Conservation (phyloP, 2,888 invertebrate species). For the Chrysodeixis includens region DNA sequence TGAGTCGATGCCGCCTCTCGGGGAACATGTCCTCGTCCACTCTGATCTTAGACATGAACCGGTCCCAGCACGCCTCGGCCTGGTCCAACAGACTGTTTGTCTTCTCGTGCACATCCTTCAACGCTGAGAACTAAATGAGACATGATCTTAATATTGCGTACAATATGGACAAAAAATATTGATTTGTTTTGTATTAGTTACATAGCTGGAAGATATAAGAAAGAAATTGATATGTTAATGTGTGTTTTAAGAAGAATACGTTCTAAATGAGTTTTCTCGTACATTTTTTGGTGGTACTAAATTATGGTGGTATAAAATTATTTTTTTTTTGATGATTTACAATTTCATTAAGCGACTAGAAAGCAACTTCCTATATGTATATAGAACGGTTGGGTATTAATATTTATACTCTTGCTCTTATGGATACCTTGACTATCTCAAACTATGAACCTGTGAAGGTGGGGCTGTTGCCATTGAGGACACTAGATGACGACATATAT, state of each 20-base stretch:
- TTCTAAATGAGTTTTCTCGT: no score
- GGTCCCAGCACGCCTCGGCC: constrained; percentile 88
- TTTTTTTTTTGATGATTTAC: neutral
- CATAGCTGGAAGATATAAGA: neutral
- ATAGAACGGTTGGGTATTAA: neutral
- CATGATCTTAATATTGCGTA: neutral
- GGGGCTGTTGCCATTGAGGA: no score
- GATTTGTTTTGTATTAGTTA: neutral
- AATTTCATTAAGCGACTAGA: neutral
- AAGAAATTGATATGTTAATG: no score
- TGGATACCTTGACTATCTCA: no score
- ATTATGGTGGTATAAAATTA: no score
- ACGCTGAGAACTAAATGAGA: constrained; percentile 88
- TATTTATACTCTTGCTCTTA: no score
- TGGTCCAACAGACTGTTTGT: constrained; percentile 89
- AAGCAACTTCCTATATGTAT: neutral
- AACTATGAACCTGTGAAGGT: no score
- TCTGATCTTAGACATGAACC: constrained; percentile 89
- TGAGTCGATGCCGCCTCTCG: constrained; percentile 93
- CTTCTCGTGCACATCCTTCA: constrained; percentile 90
- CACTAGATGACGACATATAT: no score
- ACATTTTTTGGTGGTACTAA: no score
- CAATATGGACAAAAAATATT: neutral
- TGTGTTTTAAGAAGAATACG: no score
- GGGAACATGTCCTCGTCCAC: constrained; percentile 93